Evolutionary conservation across 2,113 vertebrate genomes (phyloP).

Genomic region (Procavia capensis): DNA sequence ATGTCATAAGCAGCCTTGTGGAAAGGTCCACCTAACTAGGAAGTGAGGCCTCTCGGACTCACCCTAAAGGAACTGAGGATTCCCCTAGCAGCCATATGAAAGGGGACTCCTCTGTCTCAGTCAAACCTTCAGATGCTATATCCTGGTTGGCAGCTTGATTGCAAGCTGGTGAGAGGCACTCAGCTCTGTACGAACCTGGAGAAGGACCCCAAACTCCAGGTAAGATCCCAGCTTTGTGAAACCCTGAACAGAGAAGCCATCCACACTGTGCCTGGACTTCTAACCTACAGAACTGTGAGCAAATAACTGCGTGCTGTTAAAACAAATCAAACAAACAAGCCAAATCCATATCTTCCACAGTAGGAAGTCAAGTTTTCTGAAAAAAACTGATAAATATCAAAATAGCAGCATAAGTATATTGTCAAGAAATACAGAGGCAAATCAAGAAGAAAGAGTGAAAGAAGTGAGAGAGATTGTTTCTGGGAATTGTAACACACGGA

Average conservation of each 20-base stretch:
- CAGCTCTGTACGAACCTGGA: not conserved
- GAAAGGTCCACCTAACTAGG: not conserved
- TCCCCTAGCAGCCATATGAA: not conserved
- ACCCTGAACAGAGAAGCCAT: not conserved
- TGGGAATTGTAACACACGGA: too few relatives aligned
- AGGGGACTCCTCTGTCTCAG: not conserved
- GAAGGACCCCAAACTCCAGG: too few relatives aligned
- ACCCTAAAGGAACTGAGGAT: not conserved
- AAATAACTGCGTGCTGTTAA: not conserved
- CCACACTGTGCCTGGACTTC: not conserved
- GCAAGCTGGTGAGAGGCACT: not conserved
- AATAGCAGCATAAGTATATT: not conserved
- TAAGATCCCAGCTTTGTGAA: not conserved
- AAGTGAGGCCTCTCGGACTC: not conserved
- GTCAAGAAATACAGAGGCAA: not conserved
- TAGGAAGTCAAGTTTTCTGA: not conserved
- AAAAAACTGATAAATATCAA: not conserved
- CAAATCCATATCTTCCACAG: not conserved
- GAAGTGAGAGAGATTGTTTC: not conserved
- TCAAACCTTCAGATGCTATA: not conserved
- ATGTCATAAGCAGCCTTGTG: not conserved
- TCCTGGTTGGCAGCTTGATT: not conserved
- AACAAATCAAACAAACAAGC: not conserved
- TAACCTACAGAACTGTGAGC: not conserved
- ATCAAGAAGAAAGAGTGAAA: not conserved